These are phyloP conservation scores for Oryzias sinensis DNA, from an alignment of 2,797 vertebrate species.

Conservation along the genomic window DNA sequence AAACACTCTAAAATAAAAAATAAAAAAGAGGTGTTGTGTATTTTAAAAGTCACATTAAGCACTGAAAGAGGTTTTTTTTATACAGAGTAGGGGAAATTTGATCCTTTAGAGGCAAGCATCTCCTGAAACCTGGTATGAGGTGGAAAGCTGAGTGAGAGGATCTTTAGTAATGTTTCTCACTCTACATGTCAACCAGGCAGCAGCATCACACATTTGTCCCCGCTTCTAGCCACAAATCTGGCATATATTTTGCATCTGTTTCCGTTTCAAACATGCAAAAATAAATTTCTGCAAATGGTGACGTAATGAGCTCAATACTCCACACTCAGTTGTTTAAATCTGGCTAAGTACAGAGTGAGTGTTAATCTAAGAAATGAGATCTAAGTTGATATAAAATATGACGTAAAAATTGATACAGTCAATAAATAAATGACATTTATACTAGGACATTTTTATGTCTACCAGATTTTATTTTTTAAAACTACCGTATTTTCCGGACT, in stretches of 20 bases:
- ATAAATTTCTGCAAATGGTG: conserved; percentile 35
- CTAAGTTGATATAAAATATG: conserved; percentile 45
- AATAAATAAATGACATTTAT: no score
- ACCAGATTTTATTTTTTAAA: not conserved
- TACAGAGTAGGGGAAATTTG: conserved; percentile 9
- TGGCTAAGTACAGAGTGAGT: conserved; percentile 28
- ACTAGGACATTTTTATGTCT: no score
- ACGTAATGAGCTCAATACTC: conserved; percentile 49
- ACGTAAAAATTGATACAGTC: conserved; percentile 2
- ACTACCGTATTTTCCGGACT: no score
- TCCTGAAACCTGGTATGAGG: conserved; percentile 11
- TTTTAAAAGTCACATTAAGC: conserved; percentile 2
- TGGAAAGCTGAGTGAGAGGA: conserved; percentile 9
- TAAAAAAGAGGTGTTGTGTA: not conserved
- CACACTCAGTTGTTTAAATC: conserved; percentile 19
- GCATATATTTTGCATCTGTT: conserved; percentile 19
- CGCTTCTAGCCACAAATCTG: conserved; percentile 11
- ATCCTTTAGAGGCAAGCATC: conserved; percentile 1
- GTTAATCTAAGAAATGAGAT: conserved; percentile 39
- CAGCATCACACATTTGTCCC: conserved; percentile 4
- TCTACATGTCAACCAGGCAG: no score
- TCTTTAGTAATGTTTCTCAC: conserved; percentile 1
- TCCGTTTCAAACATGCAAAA: conserved; percentile 19
- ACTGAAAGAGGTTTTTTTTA: conserved; percentile 5
- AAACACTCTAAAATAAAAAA: not conserved